These are phyloP conservation scores for Styela plicata DNA, from an alignment of 23 tunicate genomes.

Conservation along the genomic window DNA sequence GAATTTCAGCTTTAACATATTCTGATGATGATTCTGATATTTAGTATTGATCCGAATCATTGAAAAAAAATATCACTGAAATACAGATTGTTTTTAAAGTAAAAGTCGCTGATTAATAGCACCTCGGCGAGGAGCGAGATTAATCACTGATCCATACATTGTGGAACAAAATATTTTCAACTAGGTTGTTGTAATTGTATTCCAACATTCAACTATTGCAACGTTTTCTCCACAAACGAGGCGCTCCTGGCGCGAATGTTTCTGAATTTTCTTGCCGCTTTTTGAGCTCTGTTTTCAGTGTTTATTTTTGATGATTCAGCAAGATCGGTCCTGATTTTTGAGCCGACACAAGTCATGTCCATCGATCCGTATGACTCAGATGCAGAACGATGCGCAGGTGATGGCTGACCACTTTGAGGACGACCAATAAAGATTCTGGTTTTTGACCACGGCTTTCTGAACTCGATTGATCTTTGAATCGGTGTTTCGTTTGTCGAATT, in stretches of 20 bases:
- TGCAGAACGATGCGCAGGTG: not conserved
- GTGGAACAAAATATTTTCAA: too few relatives aligned
- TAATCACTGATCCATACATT: too few relatives aligned
- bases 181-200: too few relatives aligned
- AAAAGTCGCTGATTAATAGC: too few relatives aligned
- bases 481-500: constrained; percentile 12
- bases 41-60: too few relatives aligned
- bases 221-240: constrained; percentile 23
- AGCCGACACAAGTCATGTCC: constrained; percentile 24
- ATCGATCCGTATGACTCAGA: not conserved
- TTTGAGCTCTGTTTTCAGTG: constrained; percentile 19
- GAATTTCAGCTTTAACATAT: too few relatives aligned
- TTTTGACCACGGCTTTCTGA: constrained; percentile 27
- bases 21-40: too few relatives aligned
- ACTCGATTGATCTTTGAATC: constrained; percentile 8
- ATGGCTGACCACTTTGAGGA: constrained; percentile 30
- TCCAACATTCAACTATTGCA: not conserved
- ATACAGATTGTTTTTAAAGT: too few relatives aligned
- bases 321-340: constrained; percentile 22
- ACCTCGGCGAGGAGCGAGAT: too few relatives aligned
- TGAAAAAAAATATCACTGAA: too few relatives aligned
- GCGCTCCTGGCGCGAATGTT: constrained; percentile 32
- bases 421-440: constrained; percentile 10
- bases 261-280: constrained; percentile 13
- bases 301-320: not conserved